These are phyloP conservation scores for Morone saxatilis DNA, from an alignment of 2,113 vertebrate genomes.

Conservation along the genomic window DNA sequence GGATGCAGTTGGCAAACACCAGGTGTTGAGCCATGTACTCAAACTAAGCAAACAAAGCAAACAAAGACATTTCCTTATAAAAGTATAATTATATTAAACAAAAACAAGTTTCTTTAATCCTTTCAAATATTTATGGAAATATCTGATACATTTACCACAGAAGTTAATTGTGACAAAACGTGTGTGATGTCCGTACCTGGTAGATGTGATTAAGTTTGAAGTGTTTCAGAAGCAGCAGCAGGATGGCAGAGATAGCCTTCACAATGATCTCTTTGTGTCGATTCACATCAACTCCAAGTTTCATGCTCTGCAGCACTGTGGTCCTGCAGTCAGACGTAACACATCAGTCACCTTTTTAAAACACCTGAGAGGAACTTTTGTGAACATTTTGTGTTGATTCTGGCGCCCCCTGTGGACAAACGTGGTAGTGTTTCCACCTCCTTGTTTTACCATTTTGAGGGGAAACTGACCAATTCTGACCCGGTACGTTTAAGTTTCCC, in stretches of 20 bases:
- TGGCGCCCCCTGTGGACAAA: too few species aligned
- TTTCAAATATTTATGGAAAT: not conserved
- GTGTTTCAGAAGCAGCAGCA: constrained; percentile 96
- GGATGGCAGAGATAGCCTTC: constrained; percentile 96
- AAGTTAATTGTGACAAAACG: not conserved
- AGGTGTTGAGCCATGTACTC: constrained; percentile 99
- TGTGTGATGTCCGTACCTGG: constrained; percentile 85
- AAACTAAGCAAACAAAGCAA: constrained; percentile 88
- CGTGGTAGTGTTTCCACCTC: too few species aligned
- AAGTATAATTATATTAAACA: not conserved
- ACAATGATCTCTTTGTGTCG: constrained; percentile 99
- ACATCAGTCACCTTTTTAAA: not conserved
- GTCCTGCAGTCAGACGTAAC: constrained; percentile 84
- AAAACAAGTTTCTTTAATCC: not conserved
- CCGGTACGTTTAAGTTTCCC: not conserved
- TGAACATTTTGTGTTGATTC: too few species aligned
- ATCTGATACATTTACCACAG: not conserved
- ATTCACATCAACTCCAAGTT: constrained; percentile 97
- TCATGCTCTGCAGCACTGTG: constrained; percentile 98
- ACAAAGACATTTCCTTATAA: constrained; percentile 1
- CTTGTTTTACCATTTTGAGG: too few species aligned
- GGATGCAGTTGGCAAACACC: constrained; percentile 99
- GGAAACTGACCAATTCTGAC: too few species aligned
- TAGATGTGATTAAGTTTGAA: constrained; percentile 98
- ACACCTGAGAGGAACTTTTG: too few species aligned